phyloP scores from a whole-genome alignment of 2,797 vertebrate genomes.

The Cetoscarus ocellatus region DNA sequence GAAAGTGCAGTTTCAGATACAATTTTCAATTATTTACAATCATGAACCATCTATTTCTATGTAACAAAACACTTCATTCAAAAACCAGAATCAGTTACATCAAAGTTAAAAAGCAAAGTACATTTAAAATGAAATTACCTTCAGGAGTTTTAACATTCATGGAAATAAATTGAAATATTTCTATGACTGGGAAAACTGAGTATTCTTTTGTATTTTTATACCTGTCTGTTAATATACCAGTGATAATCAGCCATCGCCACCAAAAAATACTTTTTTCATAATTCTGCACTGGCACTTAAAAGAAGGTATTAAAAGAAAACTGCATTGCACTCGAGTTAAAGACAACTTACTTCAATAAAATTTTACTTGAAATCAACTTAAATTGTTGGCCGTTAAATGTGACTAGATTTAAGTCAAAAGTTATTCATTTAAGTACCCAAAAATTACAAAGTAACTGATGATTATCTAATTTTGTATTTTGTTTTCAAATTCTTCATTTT shows the following conservation, averaged over 20 bases:
- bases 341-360: too few relatives aligned
- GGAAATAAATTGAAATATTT: constrained; percentile 20
- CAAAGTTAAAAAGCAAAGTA: not conserved
- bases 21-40: constrained; percentile 8
- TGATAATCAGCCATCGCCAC: constrained; percentile 17
- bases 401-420: too few relatives aligned
- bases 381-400: too few relatives aligned
- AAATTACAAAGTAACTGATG: too few relatives aligned
- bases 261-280: constrained; percentile 12
- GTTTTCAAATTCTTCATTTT: too few relatives aligned
- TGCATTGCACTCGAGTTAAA: too few relatives aligned
- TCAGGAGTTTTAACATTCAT: constrained; percentile 2
- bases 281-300: constrained; percentile 61
- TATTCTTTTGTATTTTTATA: constrained; percentile 23
- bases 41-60: not conserved
- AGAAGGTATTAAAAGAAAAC: too few relatives aligned
- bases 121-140: constrained; percentile 11
- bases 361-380: too few relatives aligned
- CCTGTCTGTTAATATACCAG: too few relatives aligned
- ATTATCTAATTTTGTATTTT: too few relatives aligned
- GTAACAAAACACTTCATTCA: not conserved
- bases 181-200: constrained; percentile 13
- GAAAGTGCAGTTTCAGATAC: constrained; percentile 41
- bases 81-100: too few relatives aligned
- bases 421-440: too few relatives aligned